These are phyloP conservation scores for Cerceris ruficornis DNA, from an alignment of 2,888 invertebrate genomes.

Conservation along the genomic window DNA sequence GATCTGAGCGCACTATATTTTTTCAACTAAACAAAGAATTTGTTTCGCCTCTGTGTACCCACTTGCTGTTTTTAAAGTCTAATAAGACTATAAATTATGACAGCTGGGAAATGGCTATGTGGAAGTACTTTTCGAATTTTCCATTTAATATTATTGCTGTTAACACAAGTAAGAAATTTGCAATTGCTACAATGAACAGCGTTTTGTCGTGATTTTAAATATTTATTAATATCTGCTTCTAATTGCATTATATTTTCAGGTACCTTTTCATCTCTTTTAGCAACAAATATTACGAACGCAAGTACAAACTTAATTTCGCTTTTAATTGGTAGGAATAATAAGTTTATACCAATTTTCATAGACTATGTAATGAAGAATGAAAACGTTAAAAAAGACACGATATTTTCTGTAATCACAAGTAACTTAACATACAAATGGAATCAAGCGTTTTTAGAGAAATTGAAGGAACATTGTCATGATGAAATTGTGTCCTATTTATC, in stretches of 20 bases:
- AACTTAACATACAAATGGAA: constrained; percentile 81
- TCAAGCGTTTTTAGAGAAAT: constrained; percentile 82
- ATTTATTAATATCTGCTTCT: constrained; percentile 16
- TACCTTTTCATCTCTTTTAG: constrained; percentile 63
- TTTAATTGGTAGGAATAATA: constrained; percentile 83
- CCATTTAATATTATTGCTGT: constrained; percentile 84
- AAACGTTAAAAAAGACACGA: constrained; percentile 84
- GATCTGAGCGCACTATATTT: constrained; percentile 25
- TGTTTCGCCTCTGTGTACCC: constrained; percentile 62
- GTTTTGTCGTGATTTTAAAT: background rate
- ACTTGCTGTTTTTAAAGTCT: constrained; percentile 65
- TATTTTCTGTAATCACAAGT: constrained; percentile 84
- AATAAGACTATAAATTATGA: constrained; percentile 75
- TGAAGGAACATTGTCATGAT: constrained; percentile 85
- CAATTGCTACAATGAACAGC: constrained; percentile 4
- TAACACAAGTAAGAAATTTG: constrained; percentile 82
- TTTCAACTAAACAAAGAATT: constrained; percentile 59
- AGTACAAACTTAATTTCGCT: constrained; percentile 84
- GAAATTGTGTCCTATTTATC: constrained; percentile 84
- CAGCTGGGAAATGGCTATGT: constrained; percentile 83
- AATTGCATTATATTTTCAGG: constrained; percentile 59
- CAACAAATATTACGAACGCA: constrained; percentile 66
- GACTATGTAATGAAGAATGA: constrained; percentile 81
- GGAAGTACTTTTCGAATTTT: constrained; percentile 84
- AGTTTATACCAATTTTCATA: constrained; percentile 82